These are phyloP conservation scores for Argyresthia albistria DNA, from an alignment of 2,888 invertebrate species.

Conservation along the genomic window DNA sequence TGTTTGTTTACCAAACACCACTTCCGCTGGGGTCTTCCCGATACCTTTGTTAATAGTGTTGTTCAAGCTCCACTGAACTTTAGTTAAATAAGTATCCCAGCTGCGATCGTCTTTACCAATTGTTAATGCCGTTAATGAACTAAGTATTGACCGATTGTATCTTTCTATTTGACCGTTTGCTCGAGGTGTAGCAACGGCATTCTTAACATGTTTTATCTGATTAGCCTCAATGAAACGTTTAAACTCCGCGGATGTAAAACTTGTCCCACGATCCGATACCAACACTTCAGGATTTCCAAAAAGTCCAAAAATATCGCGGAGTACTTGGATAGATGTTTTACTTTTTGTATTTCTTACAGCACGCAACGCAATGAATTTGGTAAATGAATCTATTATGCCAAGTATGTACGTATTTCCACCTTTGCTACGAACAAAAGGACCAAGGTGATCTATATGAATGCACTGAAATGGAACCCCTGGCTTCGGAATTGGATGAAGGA, in stretches of 20 bases:
- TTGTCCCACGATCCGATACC: constrained; percentile 10
- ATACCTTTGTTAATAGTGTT: not conserved
- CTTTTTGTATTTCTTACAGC: constrained; percentile 9
- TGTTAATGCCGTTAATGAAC: not conserved
- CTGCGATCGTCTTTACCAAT: not conserved
- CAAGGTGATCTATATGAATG: constrained; percentile 10
- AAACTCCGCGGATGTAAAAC: constrained; percentile 11
- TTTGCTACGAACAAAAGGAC: constrained; percentile 11
- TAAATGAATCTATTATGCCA: constrained; percentile 9
- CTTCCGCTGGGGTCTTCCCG: not conserved
- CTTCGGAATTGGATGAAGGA: constrained; percentile 7
- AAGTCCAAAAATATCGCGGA: constrained; percentile 2
- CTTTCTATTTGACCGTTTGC: constrained; percentile 8
- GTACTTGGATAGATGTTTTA: constrained; percentile 1
- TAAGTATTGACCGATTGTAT: constrained; percentile 1
- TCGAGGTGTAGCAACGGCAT: constrained; percentile 1
- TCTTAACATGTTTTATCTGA: constrained; percentile 9
- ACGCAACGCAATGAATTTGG: constrained; percentile 8
- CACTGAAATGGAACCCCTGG: constrained; percentile 5
- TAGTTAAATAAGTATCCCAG: not conserved
- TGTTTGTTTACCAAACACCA: not conserved
- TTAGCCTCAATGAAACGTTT: constrained; percentile 5
- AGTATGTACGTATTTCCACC: constrained; percentile 8
- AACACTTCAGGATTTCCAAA: constrained; percentile 10
- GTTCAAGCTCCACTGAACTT: constrained; percentile 3